These are phyloP conservation scores for Otolemur crassicaudatus DNA, from an alignment of 2,797 vertebrate genomes.

Conservation along the genomic window DNA sequence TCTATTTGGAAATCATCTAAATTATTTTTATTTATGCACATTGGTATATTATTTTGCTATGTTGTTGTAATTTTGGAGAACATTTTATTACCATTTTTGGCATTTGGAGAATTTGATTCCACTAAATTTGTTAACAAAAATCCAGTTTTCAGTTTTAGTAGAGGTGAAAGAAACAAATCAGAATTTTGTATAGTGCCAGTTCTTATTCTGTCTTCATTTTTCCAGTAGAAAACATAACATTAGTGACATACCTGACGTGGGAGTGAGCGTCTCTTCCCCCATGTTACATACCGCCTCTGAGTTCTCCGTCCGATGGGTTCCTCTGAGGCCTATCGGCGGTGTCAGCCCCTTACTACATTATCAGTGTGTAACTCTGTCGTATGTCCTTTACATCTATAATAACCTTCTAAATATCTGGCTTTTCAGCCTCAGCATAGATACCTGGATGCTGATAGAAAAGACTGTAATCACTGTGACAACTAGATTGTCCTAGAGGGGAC, in stretches of 20 bases:
- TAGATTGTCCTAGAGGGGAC: not conserved
- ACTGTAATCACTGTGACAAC: slow-evolving; percentile 45
- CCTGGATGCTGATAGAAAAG: slow-evolving; percentile 37
- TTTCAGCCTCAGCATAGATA: not conserved
- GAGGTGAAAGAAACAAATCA: not conserved
- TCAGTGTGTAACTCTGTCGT: not conserved
- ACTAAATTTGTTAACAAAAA: slow-evolving; percentile 6
- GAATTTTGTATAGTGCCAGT: not conserved
- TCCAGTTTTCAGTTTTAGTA: not conserved
- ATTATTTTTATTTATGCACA: not conserved
- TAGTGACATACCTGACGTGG: not conserved
- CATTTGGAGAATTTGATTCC: slow-evolving; percentile 11
- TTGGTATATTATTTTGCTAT: not conserved
- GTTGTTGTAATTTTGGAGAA: not conserved
- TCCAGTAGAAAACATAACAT: not conserved
- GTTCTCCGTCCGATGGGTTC: not conserved
- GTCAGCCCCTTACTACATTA: not conserved
- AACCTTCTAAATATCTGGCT: slow-evolving; percentile 27
- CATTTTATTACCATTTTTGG: slow-evolving; percentile 6
- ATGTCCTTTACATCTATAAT: not conserved
- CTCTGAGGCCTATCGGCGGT: not conserved
- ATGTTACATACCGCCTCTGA: not conserved
- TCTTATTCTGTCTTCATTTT: slow-evolving; percentile 18
- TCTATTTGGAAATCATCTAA: not conserved
- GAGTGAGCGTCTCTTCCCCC: not conserved